Base-by-base conservation (phyloP, 2,113 vertebrate genomes). In the Podarcis cretensis region DNA sequence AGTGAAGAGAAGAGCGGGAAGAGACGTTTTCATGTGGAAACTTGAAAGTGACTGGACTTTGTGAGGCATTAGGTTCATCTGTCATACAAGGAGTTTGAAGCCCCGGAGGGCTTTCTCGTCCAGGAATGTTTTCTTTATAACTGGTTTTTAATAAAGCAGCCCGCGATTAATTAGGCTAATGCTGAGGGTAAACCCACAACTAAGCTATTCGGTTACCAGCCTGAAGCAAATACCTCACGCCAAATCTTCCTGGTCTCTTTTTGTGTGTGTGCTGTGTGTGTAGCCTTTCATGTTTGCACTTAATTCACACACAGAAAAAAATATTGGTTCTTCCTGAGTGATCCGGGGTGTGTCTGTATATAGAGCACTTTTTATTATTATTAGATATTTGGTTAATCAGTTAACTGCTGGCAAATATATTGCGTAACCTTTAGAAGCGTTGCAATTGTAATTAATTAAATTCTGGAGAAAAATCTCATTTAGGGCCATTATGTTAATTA, bases 141-240 rank as follows among this genome's bases (percentile, higher is more conserved):
- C 79, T 3, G 4, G 79, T 88, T 93, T 87, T 95, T 89, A 75
- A 88, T 65, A 96, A 94, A 76, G 94, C 89, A 88, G 66, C 95
- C 94, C 89, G 86, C 91, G 81, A 86, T 95, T 93, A 96, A 93
- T 83, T 92, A 93, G 93, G 90, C 94, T 93, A 94, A 92, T 93
- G 91, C 92, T 91, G 85, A 94, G 93, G 95, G 89, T 90, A 94
- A 95, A 93, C 92, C 35, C 87, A 54, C 65, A 3, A 0, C 86
- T 92, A 87, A 59, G 82, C 89, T 92, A 75, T 69, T 81, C 8
- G 91, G 77, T 87, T 93, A 89, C 89, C 89, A 91, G 87, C 91
- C 90, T 95, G 92, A 89, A 92, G 94, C 80, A 79, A 93, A 92
- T 91, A 87, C 6, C 30, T 89, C 75, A 83, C 48, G 84, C 69